Conservation (phyloP, 2,113 vertebrate genomes). For the Struthidea cinerea region DNA sequence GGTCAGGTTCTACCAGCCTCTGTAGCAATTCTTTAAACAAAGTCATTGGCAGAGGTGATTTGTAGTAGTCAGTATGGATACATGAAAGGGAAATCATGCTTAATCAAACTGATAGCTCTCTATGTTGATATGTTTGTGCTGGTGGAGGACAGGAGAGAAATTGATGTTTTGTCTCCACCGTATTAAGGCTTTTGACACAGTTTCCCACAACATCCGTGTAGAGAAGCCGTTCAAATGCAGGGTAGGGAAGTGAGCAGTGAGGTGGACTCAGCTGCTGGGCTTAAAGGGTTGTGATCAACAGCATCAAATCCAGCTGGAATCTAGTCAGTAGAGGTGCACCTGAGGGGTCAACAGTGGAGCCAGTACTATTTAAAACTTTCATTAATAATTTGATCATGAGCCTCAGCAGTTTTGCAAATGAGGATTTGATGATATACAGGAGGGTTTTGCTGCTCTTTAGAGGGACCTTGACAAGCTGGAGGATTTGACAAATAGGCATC, state of each 20-base stretch:
- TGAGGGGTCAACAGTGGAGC: background rate
- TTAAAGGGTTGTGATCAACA: background rate
- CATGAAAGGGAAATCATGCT: background rate
- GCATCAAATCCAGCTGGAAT: background rate
- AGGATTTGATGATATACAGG: background rate
- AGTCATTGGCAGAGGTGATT: background rate
- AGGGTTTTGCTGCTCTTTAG: background rate
- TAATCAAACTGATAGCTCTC: background rate
- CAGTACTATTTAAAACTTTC: background rate
- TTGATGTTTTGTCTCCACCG: fast-evolving
- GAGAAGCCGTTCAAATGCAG: background rate
- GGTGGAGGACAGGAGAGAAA: background rate
- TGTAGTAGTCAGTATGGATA: background rate
- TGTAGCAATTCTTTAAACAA: background rate
- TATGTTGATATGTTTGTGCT: background rate
- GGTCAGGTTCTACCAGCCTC: background rate
- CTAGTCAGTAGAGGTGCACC: background rate
- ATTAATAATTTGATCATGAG: background rate
- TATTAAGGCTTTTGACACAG: background rate
- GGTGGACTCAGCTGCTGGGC: background rate
- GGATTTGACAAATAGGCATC: background rate
- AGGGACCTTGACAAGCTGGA: background rate
- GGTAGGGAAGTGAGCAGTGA: background rate
- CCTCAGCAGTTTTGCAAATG: background rate
- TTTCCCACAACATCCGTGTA: background rate